These are phyloP conservation scores for Eupithecia inturbata DNA, from an alignment of 2,888 invertebrate species.

Conservation along the genomic window DNA sequence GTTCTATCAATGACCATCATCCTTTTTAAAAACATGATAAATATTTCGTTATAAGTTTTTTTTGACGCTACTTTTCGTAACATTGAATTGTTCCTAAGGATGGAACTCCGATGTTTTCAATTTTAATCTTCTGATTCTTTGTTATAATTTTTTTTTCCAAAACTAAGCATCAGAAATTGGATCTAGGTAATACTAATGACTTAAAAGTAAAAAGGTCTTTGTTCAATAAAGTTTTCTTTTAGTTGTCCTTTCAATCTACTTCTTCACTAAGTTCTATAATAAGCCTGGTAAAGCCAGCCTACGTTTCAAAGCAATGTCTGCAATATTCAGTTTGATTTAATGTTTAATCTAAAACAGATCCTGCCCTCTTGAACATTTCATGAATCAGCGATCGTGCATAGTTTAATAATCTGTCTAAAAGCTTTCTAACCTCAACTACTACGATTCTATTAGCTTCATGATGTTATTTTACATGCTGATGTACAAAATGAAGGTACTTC, in stretches of 20 bases:
- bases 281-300: slow-evolving; percentile 56
- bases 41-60: neutral
- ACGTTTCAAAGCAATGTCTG: slow-evolving; percentile 53
- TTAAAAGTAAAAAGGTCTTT: slow-evolving; percentile 18
- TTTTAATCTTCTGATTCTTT: neutral
- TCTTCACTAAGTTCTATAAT: slow-evolving; percentile 36
- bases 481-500: slow-evolving; percentile 38
- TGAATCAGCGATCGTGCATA: slow-evolving; percentile 45
- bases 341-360: slow-evolving; percentile 51
- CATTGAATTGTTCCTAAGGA: neutral
- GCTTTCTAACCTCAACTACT: slow-evolving; percentile 66
- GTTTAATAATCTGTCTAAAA: slow-evolving; percentile 60
- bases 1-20: neutral
- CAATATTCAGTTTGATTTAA: slow-evolving; percentile 37
- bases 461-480: slow-evolving; percentile 65
- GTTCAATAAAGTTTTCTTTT: slow-evolving; percentile 13
- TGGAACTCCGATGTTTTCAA: neutral
- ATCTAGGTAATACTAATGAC: neutral
- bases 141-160: neutral
- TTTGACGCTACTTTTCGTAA: neutral
- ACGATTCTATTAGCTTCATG: slow-evolving; percentile 57
- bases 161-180: neutral
- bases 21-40: neutral
- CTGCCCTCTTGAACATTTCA: slow-evolving; percentile 61
- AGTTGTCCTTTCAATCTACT: slow-evolving; percentile 29